These are phyloP conservation scores for Drosophila tropicalis DNA, from an alignment of 1,140 invertebrate genomes.

Conservation along the genomic window DNA sequence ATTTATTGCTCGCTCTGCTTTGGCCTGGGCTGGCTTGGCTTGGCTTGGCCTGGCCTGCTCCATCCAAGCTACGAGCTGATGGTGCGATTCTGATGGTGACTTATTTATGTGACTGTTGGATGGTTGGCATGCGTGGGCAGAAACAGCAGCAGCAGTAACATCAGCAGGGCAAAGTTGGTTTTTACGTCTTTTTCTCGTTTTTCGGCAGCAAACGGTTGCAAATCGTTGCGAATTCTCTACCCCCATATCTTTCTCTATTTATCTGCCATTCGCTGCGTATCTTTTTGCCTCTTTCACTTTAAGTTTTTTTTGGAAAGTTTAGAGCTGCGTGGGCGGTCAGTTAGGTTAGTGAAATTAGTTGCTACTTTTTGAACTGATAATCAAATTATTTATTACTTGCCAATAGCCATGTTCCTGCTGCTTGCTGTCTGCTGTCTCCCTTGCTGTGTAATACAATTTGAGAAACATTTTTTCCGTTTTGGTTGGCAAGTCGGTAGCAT, in stretches of 20 bases:
- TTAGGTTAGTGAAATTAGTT: slow-evolving; percentile 47
- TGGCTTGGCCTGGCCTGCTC: slow-evolving; percentile 17
- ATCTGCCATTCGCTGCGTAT: slow-evolving; percentile 2
- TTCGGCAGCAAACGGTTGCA: slow-evolving; percentile 77
- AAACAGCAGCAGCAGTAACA: neutral
- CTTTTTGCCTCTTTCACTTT: slow-evolving; percentile 16
- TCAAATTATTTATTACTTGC: slow-evolving; percentile 55
- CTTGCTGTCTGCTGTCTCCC: slow-evolving; percentile 4
- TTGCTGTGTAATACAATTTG: slow-evolving; percentile 8
- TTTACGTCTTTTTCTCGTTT: slow-evolving; percentile 32
- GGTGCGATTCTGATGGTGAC: slow-evolving; percentile 68
- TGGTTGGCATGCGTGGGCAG: slow-evolving; percentile 60
- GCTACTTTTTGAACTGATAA: slow-evolving; percentile 29
- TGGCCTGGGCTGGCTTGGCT: slow-evolving; percentile 2
- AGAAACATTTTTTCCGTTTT: slow-evolving; percentile 31
- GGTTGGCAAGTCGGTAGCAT: slow-evolving; percentile 61
- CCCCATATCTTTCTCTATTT: neutral
- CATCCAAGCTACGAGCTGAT: slow-evolving; percentile 40
- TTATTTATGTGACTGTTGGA: slow-evolving; percentile 70
- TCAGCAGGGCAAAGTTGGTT: slow-evolving; percentile 30
- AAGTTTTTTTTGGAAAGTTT: slow-evolving; percentile 5
- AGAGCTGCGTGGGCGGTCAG: slow-evolving; percentile 7
- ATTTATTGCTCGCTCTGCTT: slow-evolving; percentile 64
- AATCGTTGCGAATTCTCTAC: slow-evolving; percentile 23
- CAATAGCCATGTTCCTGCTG: slow-evolving; percentile 19